These are phyloP conservation scores for Isaurus tuberculatus DNA, from an alignment of 92 coral and sea anemone species.

Conservation along the genomic window DNA sequence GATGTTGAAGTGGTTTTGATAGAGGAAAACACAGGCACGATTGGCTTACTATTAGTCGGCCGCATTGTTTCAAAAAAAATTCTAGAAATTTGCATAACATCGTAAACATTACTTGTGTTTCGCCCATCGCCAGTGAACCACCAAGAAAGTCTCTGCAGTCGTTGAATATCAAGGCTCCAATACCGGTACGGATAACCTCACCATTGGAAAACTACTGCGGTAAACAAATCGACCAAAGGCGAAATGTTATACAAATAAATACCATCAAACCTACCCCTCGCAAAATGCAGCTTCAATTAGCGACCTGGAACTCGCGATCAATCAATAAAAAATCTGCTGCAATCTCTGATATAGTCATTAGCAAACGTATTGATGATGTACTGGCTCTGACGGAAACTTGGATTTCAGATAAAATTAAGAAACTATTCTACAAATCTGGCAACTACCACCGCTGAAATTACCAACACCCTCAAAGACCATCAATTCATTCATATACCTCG, in stretches of 20 bases:
- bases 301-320: slow-evolving; percentile 63
- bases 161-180: slow-evolving; percentile 20
- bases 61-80: too few relatives aligned
- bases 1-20: too few relatives aligned
- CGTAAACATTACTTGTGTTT: slow-evolving; percentile 39
- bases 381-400: slow-evolving; percentile 67
- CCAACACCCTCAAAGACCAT: slow-evolving; percentile 58
- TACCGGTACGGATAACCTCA: slow-evolving; percentile 32
- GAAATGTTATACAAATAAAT: slow-evolving; percentile 34
- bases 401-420: slow-evolving; percentile 37
- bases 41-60: too few relatives aligned
- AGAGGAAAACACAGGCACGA: too few relatives aligned
- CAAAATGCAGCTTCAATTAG: slow-evolving; percentile 55
- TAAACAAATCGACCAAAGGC: slow-evolving; percentile 14
- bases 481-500: slow-evolving; percentile 56
- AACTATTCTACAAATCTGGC: slow-evolving; percentile 15
- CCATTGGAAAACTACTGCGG: slow-evolving; percentile 6
- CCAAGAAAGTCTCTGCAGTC: slow-evolving; percentile 39
- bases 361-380: slow-evolving; percentile 52
- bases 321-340: slow-evolving; percentile 54
- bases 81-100: slow-evolving; percentile 24
- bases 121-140: slow-evolving; percentile 33
- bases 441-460: slow-evolving; percentile 58
- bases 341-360: slow-evolving; percentile 59
- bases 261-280: slow-evolving; percentile 32